These are phyloP conservation scores for Diogma glabrata DNA, from an alignment of 2,888 invertebrate genomes.

Conservation along the genomic window DNA sequence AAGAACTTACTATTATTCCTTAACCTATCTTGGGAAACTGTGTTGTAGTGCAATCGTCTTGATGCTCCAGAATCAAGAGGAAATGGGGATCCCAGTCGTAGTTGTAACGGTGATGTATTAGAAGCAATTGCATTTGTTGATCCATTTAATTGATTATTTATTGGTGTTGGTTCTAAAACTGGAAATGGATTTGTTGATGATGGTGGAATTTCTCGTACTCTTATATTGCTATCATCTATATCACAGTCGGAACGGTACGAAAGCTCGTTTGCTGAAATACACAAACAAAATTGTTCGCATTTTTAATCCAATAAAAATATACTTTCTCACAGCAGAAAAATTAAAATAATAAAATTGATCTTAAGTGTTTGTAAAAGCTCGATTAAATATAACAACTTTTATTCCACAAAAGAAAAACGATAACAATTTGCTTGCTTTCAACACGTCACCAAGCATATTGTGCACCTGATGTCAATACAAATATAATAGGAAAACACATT, in stretches of 20 bases:
- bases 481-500: too few relatives aligned
- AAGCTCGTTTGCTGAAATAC: conserved; percentile 39
- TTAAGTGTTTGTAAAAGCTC: too few relatives aligned
- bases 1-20: too few relatives aligned
- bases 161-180: conserved; percentile 22
- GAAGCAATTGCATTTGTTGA: conserved; percentile 24
- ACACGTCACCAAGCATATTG: too few relatives aligned
- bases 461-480: too few relatives aligned
- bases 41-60: conserved; percentile 42
- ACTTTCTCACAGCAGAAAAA: conserved; percentile 47
- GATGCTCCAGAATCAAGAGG: conserved; percentile 55
- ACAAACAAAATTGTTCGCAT: too few relatives aligned
- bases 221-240: conserved; percentile 48
- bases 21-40: conserved; percentile 21
- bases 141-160: conserved; percentile 21
- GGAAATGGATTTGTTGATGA: conserved; percentile 31
- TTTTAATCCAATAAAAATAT: too few relatives aligned
- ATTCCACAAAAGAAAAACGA: too few relatives aligned
- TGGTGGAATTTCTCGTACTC: conserved; percentile 35
- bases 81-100: conserved; percentile 58
- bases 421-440: too few relatives aligned
- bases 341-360: too few relatives aligned
- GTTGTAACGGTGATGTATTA: conserved; percentile 46
- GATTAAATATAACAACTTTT: too few relatives aligned
- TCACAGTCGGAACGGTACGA: conserved; percentile 63